Evolutionary conservation across 2,888 invertebrate species (phyloP), one percentile per base, ranked within the genome.

Genomic region (Drosophila atripex): DNA sequence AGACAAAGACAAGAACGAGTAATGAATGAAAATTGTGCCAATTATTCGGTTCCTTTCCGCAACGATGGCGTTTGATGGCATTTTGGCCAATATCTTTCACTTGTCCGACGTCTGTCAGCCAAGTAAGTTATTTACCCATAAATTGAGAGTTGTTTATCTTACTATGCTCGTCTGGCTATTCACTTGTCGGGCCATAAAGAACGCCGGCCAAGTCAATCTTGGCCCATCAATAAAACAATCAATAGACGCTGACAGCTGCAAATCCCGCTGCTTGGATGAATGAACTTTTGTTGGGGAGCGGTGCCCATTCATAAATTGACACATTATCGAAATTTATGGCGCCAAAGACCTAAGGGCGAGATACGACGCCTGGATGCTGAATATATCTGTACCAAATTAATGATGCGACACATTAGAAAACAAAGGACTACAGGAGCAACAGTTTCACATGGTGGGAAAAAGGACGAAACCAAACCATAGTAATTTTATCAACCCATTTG

Each of bases 281-380:
- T 75, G 2, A 73, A 79, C 59, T 56, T 64, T 38, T 39, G 73
- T 52, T n/a, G 5, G 39, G 38, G 35, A 45, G 2, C 8, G 18
- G 8, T 14, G 55, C 66, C 78, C 64, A 82, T 85, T 85, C 88
- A 83, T 83, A 83, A 83, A 83, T 83, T 83, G 86, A 83, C 88
- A 83, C 82, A 87, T 83, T 83, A 83, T 87, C 88, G 80, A 87
- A 83, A 87, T 87, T 87, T 85, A 83, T 85, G 78, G 71, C 61
- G 71, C 57, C 51, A 59, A 39, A 52, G 46, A 59, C 54, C 69
- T 70, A 70, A 72, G 55, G 65, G 82, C 86, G 86, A 73, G 88
- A 83, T 76, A 74, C 73, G 88, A 73, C 47, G 66, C 59, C 25
- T 38, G 54, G 28, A 54, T 80, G 82, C 76, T 82, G 65, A 76